Evolutionary conservation across 2,113 vertebrate species (phyloP).

Genomic region (Nasalis larvatus): DNA sequence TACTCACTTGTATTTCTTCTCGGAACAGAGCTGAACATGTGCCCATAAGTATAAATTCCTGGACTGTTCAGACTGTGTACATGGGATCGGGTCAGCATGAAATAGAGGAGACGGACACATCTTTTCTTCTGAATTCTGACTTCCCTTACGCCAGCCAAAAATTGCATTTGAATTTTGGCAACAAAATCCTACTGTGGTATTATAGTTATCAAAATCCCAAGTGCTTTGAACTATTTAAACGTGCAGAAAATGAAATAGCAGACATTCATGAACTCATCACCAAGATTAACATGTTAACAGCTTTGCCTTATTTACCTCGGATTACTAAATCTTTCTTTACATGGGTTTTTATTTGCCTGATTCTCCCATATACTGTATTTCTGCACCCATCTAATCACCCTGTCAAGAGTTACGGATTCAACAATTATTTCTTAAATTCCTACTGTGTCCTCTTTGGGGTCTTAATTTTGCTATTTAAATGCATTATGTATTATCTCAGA

Average conservation of each 20-base stretch:
- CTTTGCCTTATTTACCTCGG: not conserved
- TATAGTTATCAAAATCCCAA: not conserved
- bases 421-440: not conserved
- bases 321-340: not conserved
- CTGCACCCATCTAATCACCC: not conserved
- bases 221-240: not conserved
- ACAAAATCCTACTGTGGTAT: not conserved
- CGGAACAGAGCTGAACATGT: not conserved
- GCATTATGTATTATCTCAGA: not conserved
- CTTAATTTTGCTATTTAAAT: not conserved
- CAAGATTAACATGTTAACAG: not conserved
- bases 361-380: not conserved
- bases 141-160: not conserved
- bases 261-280: not conserved
- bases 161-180: not conserved
- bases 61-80: not conserved
- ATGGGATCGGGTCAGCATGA: not conserved
- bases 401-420: not conserved
- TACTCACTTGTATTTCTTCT: not conserved
- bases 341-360: not conserved
- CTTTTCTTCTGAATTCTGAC: not conserved
- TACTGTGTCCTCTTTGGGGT: not conserved
- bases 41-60: not conserved
- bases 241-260: slow-evolving; percentile 11
- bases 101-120: not conserved